Percentiles rank a stretch among this genome's conserved stretches.
These are phyloP conservation scores for Numenius phaeopus DNA, from an alignment of 2,797 vertebrate genomes.

Conservation along the genomic window DNA sequence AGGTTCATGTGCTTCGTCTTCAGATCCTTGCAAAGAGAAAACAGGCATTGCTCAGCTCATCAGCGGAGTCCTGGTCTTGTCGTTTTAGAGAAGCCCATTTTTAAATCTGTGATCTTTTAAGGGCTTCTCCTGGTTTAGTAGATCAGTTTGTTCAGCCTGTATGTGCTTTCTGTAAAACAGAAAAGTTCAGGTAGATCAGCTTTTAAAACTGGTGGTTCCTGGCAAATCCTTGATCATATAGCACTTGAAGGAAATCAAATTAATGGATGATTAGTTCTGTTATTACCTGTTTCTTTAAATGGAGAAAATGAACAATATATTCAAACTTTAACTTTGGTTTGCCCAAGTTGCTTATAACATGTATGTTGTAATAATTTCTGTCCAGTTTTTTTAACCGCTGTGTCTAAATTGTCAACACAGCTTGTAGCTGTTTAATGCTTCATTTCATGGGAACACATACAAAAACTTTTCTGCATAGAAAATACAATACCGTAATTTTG, in stretches of 20 bases:
- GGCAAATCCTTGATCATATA: background rate
- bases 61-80: accelerated
- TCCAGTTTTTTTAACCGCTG: background rate
- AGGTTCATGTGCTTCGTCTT: background rate
- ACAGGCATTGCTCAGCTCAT: background rate
- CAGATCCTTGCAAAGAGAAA: background rate
- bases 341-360: background rate
- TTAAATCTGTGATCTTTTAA: background rate
- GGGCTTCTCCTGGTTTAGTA: background rate
- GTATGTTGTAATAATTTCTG: background rate
- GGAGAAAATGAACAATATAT: background rate
- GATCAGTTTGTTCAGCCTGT: background rate
- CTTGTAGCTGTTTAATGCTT: background rate
- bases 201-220: background rate
- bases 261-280: background rate
- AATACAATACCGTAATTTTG: background rate
- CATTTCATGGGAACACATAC: background rate
- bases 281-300: background rate
- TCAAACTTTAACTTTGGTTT: background rate
- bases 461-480: background rate
- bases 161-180: background rate
- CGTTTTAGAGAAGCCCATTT: background rate
- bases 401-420: background rate
- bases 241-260: background rate
- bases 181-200: background rate